phyloP scores from a whole-genome alignment of 2,797 vertebrate species.

The Etheostoma nigrum region DNA sequence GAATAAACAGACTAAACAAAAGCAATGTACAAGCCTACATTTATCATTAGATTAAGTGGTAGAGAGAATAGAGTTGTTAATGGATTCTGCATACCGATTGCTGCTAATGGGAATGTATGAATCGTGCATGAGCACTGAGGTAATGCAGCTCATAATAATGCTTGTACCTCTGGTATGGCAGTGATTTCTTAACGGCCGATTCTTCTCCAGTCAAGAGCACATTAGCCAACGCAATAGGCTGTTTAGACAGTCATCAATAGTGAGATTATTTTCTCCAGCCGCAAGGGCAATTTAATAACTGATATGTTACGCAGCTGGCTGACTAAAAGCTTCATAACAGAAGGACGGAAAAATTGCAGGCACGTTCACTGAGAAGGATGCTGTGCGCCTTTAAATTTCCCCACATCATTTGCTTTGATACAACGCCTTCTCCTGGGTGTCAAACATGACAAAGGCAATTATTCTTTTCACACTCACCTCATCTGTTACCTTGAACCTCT shows the following conservation, averaged over 20 bases:
- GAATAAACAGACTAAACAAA: conserved; percentile 39
- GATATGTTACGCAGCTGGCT: conserved; percentile 47
- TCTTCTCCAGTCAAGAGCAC: conserved; percentile 38
- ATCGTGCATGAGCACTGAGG: conserved; percentile 46
- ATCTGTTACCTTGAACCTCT: conserved; percentile 89
- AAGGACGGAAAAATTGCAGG: conserved; percentile 17
- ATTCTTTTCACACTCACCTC: conserved; percentile 80
- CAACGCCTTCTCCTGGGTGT: conserved; percentile 18
- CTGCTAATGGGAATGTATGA: conserved; percentile 59
- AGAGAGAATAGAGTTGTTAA: conserved; percentile 53
- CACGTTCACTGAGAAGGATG: background rate
- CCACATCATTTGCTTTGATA: conserved; percentile 27
- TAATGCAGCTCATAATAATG: conserved; percentile 44
- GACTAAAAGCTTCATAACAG: conserved; percentile 37
- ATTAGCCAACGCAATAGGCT: conserved; percentile 44
- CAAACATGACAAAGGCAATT: conserved; percentile 33
- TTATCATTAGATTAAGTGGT: conserved; percentile 55
- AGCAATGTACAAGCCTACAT: conserved; percentile 30
- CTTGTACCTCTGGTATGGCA: conserved; percentile 28
- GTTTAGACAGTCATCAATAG: conserved; percentile 58
- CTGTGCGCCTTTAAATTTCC: background rate
- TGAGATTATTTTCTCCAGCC: conserved; percentile 37
- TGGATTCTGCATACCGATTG: conserved; percentile 52
- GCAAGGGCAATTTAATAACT: conserved; percentile 52
- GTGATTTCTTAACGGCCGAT: conserved; percentile 42